A percentile compares a stretch with the other conserved stretches of the same genome.
Conservation (phyloP, 2,113 vertebrate species). For the Sylvia atricapilla region DNA sequence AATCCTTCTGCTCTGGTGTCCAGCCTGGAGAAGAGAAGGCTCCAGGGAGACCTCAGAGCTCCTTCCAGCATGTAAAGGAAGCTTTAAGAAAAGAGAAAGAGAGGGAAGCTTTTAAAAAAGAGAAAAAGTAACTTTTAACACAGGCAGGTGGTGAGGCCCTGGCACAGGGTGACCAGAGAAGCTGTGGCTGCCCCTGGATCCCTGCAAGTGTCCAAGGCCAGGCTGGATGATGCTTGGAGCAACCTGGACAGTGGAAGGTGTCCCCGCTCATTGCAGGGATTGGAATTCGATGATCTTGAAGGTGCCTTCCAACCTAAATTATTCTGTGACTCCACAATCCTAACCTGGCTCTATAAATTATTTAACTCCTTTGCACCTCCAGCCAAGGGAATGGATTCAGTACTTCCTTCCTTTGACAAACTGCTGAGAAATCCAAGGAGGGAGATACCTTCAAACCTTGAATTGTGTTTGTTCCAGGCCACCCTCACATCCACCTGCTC, state of each 20-base stretch:
- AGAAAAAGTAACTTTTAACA: neutral
- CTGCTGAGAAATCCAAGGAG: neutral
- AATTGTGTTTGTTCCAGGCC: neutral
- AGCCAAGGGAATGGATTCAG: rapidly evolving
- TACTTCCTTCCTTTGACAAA: neutral
- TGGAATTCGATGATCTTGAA: neutral
- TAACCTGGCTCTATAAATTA: neutral
- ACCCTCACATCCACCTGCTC: neutral
- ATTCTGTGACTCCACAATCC: neutral
- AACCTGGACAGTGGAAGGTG: rapidly evolving
- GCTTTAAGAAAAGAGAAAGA: neutral
- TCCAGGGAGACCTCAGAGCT: neutral
- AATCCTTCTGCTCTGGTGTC: neutral
- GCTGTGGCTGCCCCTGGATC: neutral
- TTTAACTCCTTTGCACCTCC: neutral
- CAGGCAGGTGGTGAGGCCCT: rapidly evolving
- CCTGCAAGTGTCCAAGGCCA: neutral
- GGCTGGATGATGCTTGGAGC: rapidly evolving
- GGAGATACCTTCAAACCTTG: rapidly evolving
- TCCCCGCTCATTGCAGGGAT: neutral
- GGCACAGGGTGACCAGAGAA: neutral
- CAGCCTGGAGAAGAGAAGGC: neutral
- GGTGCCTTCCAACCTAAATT: neutral
- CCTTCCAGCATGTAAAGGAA: neutral
- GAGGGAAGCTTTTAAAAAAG: neutral